These are phyloP conservation scores for Oreochromis spilurus DNA, from an alignment of 2,113 vertebrate genomes.

Conservation along the genomic window DNA sequence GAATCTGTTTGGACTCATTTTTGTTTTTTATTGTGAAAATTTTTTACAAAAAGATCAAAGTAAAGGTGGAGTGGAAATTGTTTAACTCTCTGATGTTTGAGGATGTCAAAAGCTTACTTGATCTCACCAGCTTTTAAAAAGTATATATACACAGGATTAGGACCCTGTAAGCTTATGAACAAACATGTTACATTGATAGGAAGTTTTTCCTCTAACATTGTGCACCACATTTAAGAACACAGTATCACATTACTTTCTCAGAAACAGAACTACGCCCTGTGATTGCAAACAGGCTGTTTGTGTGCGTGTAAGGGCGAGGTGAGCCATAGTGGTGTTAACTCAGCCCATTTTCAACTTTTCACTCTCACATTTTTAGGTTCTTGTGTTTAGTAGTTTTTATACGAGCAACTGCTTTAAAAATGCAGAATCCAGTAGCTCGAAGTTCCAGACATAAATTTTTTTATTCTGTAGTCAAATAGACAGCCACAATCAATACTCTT, in stretches of 20 bases:
- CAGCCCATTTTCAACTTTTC: background rate
- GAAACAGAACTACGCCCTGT: background rate
- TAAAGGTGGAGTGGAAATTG: rapidly evolving
- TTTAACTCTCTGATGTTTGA: rapidly evolving
- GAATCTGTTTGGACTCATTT: background rate
- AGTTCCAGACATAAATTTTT: rapidly evolving
- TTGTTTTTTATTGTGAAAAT: background rate
- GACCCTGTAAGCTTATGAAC: background rate
- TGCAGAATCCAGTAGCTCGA: rapidly evolving
- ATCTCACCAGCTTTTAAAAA: rapidly evolving
- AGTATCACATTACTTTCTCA: background rate
- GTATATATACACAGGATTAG: background rate
- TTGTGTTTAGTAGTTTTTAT: background rate
- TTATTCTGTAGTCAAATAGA: background rate
- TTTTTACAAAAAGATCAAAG: background rate
- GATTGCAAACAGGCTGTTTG: background rate
- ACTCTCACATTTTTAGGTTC: background rate
- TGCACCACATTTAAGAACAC: background rate
- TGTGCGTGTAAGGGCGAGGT: background rate
- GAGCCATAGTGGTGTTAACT: background rate
- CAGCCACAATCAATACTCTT: rapidly evolving
- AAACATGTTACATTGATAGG: background rate
- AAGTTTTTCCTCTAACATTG: background rate
- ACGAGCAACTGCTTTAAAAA: background rate
- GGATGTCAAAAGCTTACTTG: background rate